Base-by-base conservation (phyloP, 1,140 invertebrate genomes). In the Formica exsecta region DNA sequence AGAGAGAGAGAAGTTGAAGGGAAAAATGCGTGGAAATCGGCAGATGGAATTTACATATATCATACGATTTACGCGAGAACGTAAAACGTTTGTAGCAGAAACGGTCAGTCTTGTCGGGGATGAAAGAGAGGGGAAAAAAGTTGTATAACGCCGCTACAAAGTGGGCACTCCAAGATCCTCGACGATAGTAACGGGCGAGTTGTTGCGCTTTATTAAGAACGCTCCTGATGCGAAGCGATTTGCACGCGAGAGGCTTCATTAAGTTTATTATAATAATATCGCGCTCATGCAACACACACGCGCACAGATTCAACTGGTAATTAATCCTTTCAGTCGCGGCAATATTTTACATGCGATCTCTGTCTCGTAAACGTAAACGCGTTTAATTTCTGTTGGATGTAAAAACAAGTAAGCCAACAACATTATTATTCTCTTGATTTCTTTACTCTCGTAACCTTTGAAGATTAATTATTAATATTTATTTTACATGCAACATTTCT, bases 171-270 rank as follows among this genome's bases (percentile, higher is more conserved):
- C 68, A 83, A 83, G 79, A 83, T 83, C 48, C 38, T 13, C 38
- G 68, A 57, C 79, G 79, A 83, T 83, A 83, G 79, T 83, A 77
- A 77, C 81, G 81, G 73, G 81, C 73, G 81, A 85, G 81, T 83
- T 74, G 79, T 83, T 83, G 79, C 68, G 41, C 68, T 83, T 83
- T 83, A 83, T 83, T 83, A 83, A 83, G 79, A 83, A 83, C 66
- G 25, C 51, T 41, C 25, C 38, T 74, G 68, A 83, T 83, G 79
- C 68, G 61, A 74, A 74, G 54, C 79, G 79, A 83, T 83, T 74
- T 38, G 68, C 79, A 83, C 79, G 79, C 79, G 57, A 83, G 79
- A 73, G 54, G 36, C 54, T 74, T 73, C 54, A 74, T 83, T 83
- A 83, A 83, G 68, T 83, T 73, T 61, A 57, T 83, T 83, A 73